Evolutionary conservation across 2,888 invertebrate genomes (phyloP).

Genomic region (Corythucha ciliata): DNA sequence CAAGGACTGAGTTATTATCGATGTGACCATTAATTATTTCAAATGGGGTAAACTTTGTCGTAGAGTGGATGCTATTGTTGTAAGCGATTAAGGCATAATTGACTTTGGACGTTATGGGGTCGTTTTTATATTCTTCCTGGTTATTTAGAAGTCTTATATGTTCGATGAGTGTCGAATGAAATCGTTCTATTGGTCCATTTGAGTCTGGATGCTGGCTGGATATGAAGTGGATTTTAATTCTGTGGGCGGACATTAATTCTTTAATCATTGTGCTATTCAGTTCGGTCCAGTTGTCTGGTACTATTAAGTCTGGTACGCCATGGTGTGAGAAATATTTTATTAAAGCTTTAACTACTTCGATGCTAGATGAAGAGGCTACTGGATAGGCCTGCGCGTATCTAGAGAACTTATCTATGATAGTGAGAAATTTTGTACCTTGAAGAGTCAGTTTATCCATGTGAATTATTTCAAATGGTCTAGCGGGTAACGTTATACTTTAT

Average conservation of each 20-base stretch:
- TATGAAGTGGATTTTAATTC: conserved; percentile 20
- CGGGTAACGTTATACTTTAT: conserved; percentile 19
- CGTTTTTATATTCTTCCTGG: not conserved
- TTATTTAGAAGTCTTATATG: conserved; percentile 19
- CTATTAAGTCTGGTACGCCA: conserved; percentile 11
- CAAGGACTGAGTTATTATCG: not conserved
- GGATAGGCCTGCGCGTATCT: conserved; percentile 21
- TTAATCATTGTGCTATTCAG: conserved; percentile 14
- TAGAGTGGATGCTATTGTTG: conserved; percentile 18
- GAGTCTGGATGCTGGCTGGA: conserved; percentile 18
- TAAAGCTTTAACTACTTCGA: conserved; percentile 19
- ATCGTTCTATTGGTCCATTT: conserved; percentile 11
- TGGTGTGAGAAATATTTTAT: conserved; percentile 5
- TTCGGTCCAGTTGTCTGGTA: conserved; percentile 18
- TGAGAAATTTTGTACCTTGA: conserved; percentile 17
- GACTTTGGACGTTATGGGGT: conserved; percentile 7
- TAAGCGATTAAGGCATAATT: conserved; percentile 18
- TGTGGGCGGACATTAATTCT: conserved; percentile 15
- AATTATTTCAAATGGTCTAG: conserved; percentile 17
- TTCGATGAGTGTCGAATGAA: conserved; percentile 19
- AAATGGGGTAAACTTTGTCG: conserved; percentile 2
- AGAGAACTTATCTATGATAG: conserved; percentile 20
- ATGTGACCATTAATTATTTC: conserved; percentile 10
- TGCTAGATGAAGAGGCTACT: conserved; percentile 1
- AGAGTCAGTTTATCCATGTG: conserved; percentile 14